phyloP scores from a whole-genome alignment of 2,888 invertebrate species.

The Allophyes oxyacanthae region DNA sequence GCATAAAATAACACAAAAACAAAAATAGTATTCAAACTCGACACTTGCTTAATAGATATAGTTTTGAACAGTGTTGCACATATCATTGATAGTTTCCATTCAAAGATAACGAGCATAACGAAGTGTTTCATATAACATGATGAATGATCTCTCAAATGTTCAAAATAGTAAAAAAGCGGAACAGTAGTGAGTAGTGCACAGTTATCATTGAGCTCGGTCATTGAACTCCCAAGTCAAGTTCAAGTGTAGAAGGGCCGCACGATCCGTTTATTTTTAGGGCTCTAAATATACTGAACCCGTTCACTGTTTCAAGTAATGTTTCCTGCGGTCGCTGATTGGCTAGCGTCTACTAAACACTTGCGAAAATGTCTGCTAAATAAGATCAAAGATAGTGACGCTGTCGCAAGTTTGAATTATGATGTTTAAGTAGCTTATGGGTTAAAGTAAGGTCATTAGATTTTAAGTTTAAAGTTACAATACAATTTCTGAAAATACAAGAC shows the following conservation, averaged over 20 bases:
- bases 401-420: conserved; percentile 56
- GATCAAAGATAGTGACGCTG: conserved; percentile 58
- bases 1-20: conserved; percentile 8
- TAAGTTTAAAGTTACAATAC: conserved; percentile 25
- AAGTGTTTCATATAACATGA: conserved; percentile 34
- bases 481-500: conserved; percentile 19
- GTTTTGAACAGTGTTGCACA: conserved; percentile 4
- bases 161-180: conserved; percentile 46
- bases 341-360: conserved; percentile 58
- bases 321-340: conserved; percentile 68
- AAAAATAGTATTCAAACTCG: conserved; percentile 28
- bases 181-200: conserved; percentile 61
- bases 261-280: conserved; percentile 82
- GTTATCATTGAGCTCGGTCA: conserved; percentile 75
- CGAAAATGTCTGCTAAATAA: conserved; percentile 57
- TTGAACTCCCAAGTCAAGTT: conserved; percentile 81
- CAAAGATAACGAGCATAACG: conserved; percentile 15
- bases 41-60: conserved; percentile 10
- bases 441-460: conserved; percentile 27
- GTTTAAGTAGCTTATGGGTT: conserved; percentile 31
- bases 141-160: conserved; percentile 46
- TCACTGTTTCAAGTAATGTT: conserved; percentile 64
- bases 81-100: conserved; percentile 9
- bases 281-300: conserved; percentile 78
- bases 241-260: conserved; percentile 80